These are phyloP conservation scores for Molanna angustata DNA, from an alignment of 2,888 invertebrate species.

Conservation along the genomic window DNA sequence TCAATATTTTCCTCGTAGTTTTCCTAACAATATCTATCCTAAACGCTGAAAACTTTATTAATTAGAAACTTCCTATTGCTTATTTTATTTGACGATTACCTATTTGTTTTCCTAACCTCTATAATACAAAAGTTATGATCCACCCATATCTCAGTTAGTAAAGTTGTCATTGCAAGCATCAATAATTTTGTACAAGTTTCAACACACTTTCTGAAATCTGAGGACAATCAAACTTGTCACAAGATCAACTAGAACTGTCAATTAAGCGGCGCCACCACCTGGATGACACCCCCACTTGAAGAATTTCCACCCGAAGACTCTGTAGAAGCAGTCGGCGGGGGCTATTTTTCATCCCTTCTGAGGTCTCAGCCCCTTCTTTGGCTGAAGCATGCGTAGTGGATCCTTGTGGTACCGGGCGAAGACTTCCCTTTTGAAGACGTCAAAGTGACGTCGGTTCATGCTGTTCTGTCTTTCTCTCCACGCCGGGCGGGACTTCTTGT, in stretches of 20 bases:
- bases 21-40: too few species aligned
- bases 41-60: too few species aligned
- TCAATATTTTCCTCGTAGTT: too few species aligned
- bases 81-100: too few species aligned
- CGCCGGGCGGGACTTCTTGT: constrained; percentile 71
- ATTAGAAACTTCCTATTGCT: too few species aligned
- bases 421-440: constrained; percentile 79
- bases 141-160: too few species aligned
- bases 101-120: too few species aligned
- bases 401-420: constrained; percentile 73
- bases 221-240: constrained; percentile 7
- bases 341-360: constrained; percentile 36
- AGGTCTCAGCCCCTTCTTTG: constrained; percentile 46
- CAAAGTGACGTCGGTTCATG: constrained; percentile 76
- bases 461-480: constrained; percentile 88
- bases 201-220: constrained; percentile 1
- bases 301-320: constrained; percentile 30
- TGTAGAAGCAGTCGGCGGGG: constrained; percentile 31
- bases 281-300: constrained; percentile 31
- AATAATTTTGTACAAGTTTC: too few species aligned
- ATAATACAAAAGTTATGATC: too few species aligned
- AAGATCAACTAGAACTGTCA: constrained; percentile 4
- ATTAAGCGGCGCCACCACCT: not conserved
- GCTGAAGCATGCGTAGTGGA: constrained; percentile 53
- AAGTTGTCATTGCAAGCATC: too few species aligned